Evolutionary conservation across 2,113 vertebrate species (phyloP).

Genomic region (Pithys albifrons): DNA sequence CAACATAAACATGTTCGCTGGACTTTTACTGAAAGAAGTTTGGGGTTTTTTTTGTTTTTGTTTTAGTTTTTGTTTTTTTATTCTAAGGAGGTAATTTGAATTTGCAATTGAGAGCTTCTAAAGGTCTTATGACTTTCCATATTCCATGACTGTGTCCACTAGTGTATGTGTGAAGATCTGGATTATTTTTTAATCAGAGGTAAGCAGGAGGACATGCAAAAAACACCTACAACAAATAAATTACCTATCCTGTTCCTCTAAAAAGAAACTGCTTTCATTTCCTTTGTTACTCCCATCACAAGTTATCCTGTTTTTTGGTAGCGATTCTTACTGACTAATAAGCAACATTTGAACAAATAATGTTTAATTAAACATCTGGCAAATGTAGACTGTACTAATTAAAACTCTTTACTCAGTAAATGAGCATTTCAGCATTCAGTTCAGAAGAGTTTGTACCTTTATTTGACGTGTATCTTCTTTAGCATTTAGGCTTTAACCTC

Average conservation of each 20-base stretch:
- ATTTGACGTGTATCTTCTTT: neutral
- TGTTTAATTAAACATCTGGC: conserved; percentile 19
- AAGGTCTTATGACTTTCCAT: neutral
- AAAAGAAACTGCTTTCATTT: neutral
- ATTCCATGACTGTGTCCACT: neutral
- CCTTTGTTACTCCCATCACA: neutral
- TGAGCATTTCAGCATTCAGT: neutral
- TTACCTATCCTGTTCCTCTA: neutral
- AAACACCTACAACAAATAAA: neutral
- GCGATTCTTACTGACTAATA: neutral
- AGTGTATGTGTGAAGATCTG: neutral
- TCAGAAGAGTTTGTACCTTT: neutral
- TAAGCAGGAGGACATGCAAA: neutral
- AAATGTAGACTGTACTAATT: conserved; percentile 4
- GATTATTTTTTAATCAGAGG: neutral
- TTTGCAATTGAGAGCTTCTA: neutral
- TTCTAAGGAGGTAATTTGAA: neutral
- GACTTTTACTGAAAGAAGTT: neutral
- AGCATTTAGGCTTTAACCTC: neutral
- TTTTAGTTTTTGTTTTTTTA: neutral
- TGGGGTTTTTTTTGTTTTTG: too few relatives aligned
- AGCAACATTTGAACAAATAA: neutral
- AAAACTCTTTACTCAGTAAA: neutral
- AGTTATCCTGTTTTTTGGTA: neutral
- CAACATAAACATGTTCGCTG: neutral